Percentiles rank a stretch among this genome's conserved stretches.
These are phyloP conservation scores for Dolichomitus sp. DNA, from an alignment of 2,888 invertebrate species.

Conservation along the genomic window DNA sequence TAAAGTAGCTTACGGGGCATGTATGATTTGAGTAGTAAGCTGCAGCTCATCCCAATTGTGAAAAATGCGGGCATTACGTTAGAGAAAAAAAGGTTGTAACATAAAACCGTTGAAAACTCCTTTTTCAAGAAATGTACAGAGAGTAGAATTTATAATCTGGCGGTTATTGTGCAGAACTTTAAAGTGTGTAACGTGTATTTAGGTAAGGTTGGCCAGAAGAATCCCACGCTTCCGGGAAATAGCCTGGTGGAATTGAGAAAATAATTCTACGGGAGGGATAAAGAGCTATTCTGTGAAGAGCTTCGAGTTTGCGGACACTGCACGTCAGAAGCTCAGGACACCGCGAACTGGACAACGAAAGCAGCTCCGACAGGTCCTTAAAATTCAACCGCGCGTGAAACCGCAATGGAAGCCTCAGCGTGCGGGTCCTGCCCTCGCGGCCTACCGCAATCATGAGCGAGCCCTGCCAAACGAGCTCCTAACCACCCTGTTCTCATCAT, in stretches of 20 bases:
- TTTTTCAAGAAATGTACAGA: conserved; percentile 8
- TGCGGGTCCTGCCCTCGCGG: conserved; percentile 39
- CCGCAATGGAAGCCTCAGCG: conserved; percentile 59
- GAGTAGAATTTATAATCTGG: conserved; percentile 17
- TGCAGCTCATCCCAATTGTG: background rate
- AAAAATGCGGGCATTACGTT: background rate
- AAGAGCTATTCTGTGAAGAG: background rate
- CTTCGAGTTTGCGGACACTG: conserved; percentile 30
- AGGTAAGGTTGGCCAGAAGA: background rate
- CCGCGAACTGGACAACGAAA: conserved; percentile 30
- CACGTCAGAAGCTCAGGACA: conserved; percentile 54
- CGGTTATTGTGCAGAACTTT: background rate
- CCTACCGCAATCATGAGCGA: conserved; percentile 66
- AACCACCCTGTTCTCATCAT: background rate
- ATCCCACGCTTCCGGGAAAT: conserved; percentile 24
- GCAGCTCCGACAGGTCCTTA: conserved; percentile 57
- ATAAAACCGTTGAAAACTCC: background rate
- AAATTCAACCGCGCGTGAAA: conserved; percentile 74
- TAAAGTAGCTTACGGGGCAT: background rate
- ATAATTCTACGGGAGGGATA: conserved; percentile 42
- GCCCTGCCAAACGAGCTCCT: conserved; percentile 20
- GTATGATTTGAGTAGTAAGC: background rate
- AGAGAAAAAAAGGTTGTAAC: background rate
- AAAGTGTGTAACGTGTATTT: background rate
- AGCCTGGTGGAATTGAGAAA: conserved; percentile 35